Evolutionary conservation across 2,113 vertebrate species (phyloP).

Genomic region (Myotis lucifugus): DNA sequence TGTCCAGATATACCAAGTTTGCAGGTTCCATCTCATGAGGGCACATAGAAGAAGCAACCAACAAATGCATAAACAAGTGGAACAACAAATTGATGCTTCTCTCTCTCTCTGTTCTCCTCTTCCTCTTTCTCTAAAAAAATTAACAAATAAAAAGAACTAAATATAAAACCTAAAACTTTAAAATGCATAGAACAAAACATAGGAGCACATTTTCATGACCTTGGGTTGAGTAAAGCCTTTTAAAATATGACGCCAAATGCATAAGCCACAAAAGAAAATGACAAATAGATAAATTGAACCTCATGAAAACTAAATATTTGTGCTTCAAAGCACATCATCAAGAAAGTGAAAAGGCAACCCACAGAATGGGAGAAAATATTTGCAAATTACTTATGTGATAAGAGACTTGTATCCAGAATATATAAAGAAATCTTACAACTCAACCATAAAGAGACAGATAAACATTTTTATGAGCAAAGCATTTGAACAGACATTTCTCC

Average conservation of each 20-base stretch:
- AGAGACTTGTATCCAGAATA: not conserved
- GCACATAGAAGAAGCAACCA: not conserved
- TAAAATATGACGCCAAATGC: not conserved
- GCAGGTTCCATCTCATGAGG: not conserved
- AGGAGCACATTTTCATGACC: not conserved
- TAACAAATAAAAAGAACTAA: not conserved
- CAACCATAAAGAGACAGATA: not conserved
- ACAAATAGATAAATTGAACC: not conserved
- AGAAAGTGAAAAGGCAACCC: not conserved
- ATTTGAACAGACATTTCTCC: slow-evolving; percentile 7
- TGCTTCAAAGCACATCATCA: not conserved
- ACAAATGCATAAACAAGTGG: not conserved
- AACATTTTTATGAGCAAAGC: not conserved
- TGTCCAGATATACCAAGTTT: not conserved
- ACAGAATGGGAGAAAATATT: not conserved
- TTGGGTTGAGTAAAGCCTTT: not conserved
- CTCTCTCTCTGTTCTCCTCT: too few species aligned
- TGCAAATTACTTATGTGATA: not conserved
- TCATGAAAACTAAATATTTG: not conserved
- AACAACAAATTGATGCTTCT: not conserved
- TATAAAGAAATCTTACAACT: not conserved
- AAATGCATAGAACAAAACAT: not conserved
- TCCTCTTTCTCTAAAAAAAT: too few species aligned
- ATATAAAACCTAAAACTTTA: slow-evolving; percentile 16
- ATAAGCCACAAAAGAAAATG: not conserved